Percentiles rank a stretch among this genome's conserved stretches.
Evolutionary conservation across 1,140 invertebrate genomes (phyloP).

Genomic region (Brachionus paranguensis): DNA sequence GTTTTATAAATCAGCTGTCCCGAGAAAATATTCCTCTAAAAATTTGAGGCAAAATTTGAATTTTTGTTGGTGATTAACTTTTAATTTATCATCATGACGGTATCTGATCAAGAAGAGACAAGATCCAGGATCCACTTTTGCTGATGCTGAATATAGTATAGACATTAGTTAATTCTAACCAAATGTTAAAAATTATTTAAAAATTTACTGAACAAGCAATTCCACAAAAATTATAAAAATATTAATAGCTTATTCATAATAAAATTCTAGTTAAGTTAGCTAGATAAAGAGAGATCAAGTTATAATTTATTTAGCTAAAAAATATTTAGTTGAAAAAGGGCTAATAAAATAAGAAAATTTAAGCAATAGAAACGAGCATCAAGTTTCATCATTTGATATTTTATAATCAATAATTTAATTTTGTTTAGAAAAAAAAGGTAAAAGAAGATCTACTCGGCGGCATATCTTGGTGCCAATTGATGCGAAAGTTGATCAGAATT

Average conservation of each 20-base stretch:
- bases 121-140: not conserved
- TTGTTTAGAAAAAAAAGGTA: not conserved
- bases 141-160: not conserved
- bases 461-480: not conserved
- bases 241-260: constrained; percentile 2
- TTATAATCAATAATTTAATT: not conserved
- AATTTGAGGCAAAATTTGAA: not conserved
- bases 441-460: not conserved
- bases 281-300: not conserved
- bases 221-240: not conserved
- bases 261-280: not conserved
- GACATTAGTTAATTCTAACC: not conserved
- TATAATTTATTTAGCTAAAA: not conserved
- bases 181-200: not conserved
- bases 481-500: not conserved
- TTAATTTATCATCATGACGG: not conserved
- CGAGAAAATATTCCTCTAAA: not conserved
- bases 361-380: not conserved
- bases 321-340: not conserved
- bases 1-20: not conserved
- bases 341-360: not conserved
- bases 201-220: not conserved
- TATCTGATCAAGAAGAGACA: not conserved
- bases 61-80: not conserved
- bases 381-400: not conserved